phyloP scores from a whole-genome alignment of 2,797 vertebrate species.

The Spheniscus humboldti region DNA sequence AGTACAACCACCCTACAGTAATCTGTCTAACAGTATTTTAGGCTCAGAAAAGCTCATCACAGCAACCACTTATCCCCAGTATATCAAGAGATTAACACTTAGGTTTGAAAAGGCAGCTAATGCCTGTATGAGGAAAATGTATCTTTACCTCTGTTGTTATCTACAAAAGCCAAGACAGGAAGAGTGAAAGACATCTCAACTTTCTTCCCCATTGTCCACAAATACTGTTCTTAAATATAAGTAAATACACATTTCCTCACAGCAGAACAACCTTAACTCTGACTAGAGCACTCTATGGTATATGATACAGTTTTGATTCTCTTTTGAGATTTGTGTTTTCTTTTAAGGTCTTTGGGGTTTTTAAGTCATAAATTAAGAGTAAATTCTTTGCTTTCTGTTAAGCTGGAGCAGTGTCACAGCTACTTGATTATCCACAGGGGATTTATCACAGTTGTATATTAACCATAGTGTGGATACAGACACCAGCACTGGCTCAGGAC shows the following conservation, averaged over 20 bases:
- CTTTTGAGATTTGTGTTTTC: neutral
- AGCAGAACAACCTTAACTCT: neutral
- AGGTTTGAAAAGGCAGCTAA: slow-evolving; percentile 2
- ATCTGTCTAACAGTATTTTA: neutral
- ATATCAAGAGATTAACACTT: neutral
- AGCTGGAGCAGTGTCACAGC: neutral
- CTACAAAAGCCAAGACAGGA: neutral
- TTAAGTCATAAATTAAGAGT: neutral
- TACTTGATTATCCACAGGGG: neutral
- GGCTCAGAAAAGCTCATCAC: neutral
- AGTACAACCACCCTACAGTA: neutral
- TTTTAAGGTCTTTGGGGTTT: neutral
- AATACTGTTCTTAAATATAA: neutral
- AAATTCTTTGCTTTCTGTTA: neutral
- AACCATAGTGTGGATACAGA: neutral
- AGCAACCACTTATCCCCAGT: neutral
- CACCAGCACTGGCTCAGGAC: neutral
- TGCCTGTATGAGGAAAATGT: neutral
- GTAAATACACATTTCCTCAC: neutral
- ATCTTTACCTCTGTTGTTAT: neutral
- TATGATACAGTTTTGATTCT: neutral
- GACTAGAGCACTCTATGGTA: neutral
- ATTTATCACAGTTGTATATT: neutral
- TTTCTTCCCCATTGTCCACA: neutral
- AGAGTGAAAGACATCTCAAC: neutral